Base-by-base conservation (phyloP, 1,140 invertebrate genomes). In the Probaryconus sp. region DNA sequence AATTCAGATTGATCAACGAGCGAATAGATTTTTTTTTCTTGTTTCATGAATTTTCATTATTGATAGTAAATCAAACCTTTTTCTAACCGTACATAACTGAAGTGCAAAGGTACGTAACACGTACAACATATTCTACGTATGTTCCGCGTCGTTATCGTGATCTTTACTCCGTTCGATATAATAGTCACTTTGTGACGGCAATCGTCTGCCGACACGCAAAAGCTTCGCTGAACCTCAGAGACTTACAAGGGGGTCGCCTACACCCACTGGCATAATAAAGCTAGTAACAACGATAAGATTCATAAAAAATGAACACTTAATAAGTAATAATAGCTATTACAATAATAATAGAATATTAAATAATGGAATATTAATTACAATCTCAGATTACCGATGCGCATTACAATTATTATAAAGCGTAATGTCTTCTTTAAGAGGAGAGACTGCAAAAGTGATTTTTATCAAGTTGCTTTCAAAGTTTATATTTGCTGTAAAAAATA, bases 101-200 rank as follows among this genome's bases (percentile, higher is more conserved):
- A 69, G 71, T 75, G 50, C 56, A 58, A 55, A 68, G 60, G 69
- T 56, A 77, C 65, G 64, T 72, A 64, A 70, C 61, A 74, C 64
- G 64, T 81, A 79, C 70, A 79, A 74, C 73, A 69, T 77, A 82
- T 83, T 79, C 78, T 81, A 83, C 79, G 80, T 86, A 79, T 85
- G 81, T 84, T 86, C 77, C 76, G 75, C 71, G 68, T 81, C 76
- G 75, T 82, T 85, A 85, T 87, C 83, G 77, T 69, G 76, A 85
- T 85, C 82, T 79, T 75, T 60, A 73, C 78, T 79, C 72, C 80
- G 79, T 81, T 86, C 83, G 83, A 87, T 87, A 85, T 85, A 85
- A 87, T 85, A 85, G 84, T 87, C 83, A 84, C 80, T 76, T 75
- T 84, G 81, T 84, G 81, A 85, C 83, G 82, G 84, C 81, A 85